phyloP scores from a whole-genome alignment of 2,797 vertebrate species.

The Sebastes matsubarae region DNA sequence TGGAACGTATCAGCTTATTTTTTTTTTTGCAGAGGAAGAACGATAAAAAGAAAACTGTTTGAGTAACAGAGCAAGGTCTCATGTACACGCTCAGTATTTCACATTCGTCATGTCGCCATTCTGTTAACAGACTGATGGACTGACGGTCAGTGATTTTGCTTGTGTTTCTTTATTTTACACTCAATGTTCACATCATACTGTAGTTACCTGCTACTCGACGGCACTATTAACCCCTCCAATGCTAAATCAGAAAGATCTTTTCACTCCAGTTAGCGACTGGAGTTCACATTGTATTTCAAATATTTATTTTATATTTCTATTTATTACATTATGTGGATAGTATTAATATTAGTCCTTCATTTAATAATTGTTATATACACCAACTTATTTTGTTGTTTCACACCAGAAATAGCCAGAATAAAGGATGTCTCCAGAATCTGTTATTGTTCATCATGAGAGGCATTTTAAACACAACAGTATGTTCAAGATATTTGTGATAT shows the following conservation, averaged over 20 bases:
- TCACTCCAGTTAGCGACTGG: conserved; percentile 36
- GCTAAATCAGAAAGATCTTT: conserved; percentile 39
- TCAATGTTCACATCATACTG: background rate
- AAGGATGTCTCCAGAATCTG: conserved; percentile 29
- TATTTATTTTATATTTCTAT: conserved; percentile 81
- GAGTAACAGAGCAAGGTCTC: background rate
- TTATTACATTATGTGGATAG: conserved; percentile 74
- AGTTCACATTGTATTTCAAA: conserved; percentile 60
- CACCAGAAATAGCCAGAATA: conserved; percentile 51
- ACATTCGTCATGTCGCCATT: background rate
- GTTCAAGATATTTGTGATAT: conserved; percentile 45
- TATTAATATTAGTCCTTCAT: conserved; percentile 73
- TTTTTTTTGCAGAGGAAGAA: conserved; percentile 20
- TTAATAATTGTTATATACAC: conserved; percentile 54
- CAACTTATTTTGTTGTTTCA: conserved; percentile 47
- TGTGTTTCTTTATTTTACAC: background rate
- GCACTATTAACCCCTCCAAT: conserved; percentile 40
- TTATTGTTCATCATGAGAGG: conserved; percentile 35
- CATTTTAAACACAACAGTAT: conserved; percentile 38
- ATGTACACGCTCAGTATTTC: conserved; percentile 23
- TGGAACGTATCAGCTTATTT: background rate
- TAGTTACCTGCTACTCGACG: conserved; percentile 21
- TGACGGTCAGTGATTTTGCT: background rate
- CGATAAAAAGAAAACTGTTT: conserved; percentile 5
- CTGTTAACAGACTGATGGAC: conserved; percentile 10